These are phyloP conservation scores for Leuciscus waleckii DNA, from an alignment of 2,797 vertebrate genomes.

Conservation along the genomic window DNA sequence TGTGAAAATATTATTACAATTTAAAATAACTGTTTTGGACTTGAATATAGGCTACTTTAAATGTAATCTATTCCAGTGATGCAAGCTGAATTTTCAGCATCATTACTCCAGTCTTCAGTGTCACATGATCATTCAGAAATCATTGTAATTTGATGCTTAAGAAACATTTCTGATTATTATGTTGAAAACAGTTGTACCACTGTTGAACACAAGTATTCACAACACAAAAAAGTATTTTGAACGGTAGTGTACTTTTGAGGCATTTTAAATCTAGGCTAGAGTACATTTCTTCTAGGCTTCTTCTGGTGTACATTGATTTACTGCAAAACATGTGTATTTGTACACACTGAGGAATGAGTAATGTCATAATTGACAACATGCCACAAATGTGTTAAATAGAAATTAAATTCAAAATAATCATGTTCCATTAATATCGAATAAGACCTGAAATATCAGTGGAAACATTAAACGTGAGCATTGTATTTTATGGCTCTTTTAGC, in stretches of 20 bases:
- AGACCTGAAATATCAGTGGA: neutral
- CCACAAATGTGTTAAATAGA: neutral
- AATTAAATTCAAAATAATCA: neutral
- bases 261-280: neutral
- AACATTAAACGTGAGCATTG: neutral
- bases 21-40: neutral
- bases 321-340: neutral
- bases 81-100: neutral
- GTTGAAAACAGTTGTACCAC: neutral
- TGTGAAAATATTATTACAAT: constrained; percentile 8
- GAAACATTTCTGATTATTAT: neutral
- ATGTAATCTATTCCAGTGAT: neutral
- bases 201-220: no score
- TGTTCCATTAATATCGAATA: neutral
- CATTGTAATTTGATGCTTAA: rapidly evolving
- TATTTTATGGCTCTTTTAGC: neutral
- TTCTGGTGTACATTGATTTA: neutral
- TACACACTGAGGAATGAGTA: neutral
- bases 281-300: neutral
- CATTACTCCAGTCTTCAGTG: neutral
- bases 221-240: neutral
- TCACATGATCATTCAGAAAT: constrained; percentile 10
- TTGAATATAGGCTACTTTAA: neutral
- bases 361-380: neutral
- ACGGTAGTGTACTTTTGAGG: neutral